Base-by-base conservation (phyloP, 1,140 invertebrate species). In the Maniola jurtina region DNA sequence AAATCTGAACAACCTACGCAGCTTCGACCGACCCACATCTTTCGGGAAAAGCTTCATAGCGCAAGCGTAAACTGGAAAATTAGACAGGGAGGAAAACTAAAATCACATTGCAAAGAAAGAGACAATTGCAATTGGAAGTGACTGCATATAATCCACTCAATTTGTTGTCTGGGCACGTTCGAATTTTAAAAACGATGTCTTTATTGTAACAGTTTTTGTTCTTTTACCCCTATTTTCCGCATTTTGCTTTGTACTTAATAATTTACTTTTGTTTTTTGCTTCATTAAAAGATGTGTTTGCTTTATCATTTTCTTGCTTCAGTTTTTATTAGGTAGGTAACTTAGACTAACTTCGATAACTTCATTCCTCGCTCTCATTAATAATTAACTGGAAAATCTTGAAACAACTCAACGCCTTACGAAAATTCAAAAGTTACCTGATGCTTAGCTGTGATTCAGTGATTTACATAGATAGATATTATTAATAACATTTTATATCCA, bases 151-250 rank as follows among this genome's bases (percentile, higher is more conserved):
- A 83, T 84, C 75, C 70, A 78, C 71, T 84, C 78, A 80, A 89
- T 89, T 86, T 84, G 79, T 84, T 83, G 72, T 81, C 80, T 80
- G 80, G 77, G 73, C 84, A 88, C 86, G 83, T 87, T 66, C 77
- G 79, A 75, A 79, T 79, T 81, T 79, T 62, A 77, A 82, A 81
- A 81, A 76, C 71, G 66, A 66, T 69, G 66, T 56, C 62, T 64
- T 64, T 64, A 57, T 65, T 59, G 63, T 45, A 59, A 65, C 35
- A 50, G 35, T 66, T 61, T 34, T 57, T 25, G 25, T 40, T 40
- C 50, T 4, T 8, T 56, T 9, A 11, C 10, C 38, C 10, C 7
- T 9, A 40, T 40, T 40, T 40, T 7, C 38, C 42, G 42, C 42
- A 40, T 57, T 38, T 57, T 55, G 25, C 33, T 40, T 34, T 25